Percentiles rank a stretch among this genome's conserved stretches.
Evolutionary conservation across 2,113 vertebrate genomes (phyloP).

Genomic region (Camelus bactrianus): DNA sequence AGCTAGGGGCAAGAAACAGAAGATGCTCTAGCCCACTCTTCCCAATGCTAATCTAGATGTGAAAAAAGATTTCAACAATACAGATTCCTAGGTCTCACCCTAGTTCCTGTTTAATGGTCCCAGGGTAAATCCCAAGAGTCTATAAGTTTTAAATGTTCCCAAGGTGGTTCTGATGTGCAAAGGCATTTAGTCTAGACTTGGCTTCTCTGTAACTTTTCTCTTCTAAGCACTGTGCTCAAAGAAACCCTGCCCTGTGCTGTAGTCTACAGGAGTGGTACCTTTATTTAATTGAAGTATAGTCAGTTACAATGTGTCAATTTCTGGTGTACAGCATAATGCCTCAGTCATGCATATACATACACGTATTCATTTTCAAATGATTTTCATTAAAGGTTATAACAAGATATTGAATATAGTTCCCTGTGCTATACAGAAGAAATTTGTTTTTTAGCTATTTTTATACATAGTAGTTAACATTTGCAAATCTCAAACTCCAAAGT

Average conservation of each 20-base stretch:
- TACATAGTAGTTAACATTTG: too few relatives aligned
- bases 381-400: too few relatives aligned
- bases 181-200: neutral
- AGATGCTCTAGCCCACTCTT: neutral
- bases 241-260: too few relatives aligned
- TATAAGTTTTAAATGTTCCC: neutral
- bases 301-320: too few relatives aligned
- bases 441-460: too few relatives aligned
- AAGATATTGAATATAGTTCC: too few relatives aligned
- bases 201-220: neutral
- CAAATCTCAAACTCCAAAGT: too few relatives aligned
- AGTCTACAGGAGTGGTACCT: neutral
- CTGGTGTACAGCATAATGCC: too few relatives aligned
- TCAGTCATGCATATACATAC: too few relatives aligned
- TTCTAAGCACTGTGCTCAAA: neutral
- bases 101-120: neutral
- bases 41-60: neutral
- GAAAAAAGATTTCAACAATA: neutral
- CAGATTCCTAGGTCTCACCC: neutral
- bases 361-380: too few relatives aligned
- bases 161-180: neutral
- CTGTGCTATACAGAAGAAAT: too few relatives aligned
- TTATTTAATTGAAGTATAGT: too few relatives aligned
- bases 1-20: neutral
- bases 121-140: neutral